Evolutionary conservation across 2,888 invertebrate genomes (phyloP).

Genomic region (Catocala sponsa): DNA sequence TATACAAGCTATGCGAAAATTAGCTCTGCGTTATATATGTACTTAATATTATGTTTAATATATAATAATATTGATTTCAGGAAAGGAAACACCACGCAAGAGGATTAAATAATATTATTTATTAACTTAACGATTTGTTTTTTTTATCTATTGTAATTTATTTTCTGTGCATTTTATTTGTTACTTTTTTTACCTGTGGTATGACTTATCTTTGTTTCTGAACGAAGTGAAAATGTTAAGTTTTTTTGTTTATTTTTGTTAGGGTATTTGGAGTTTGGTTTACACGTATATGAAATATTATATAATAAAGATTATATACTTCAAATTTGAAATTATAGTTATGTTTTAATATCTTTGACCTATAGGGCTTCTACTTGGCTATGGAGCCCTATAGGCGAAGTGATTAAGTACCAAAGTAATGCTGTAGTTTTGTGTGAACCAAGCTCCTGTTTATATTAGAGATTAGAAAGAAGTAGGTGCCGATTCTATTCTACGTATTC

Average conservation of each 20-base stretch:
- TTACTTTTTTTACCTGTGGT: conserved; percentile 49
- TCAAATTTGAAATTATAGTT: conserved; percentile 3
- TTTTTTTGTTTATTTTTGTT: conserved; percentile 39
- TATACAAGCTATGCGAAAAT: conserved; percentile 29
- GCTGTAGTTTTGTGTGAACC: conserved; percentile 30
- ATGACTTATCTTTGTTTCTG: conserved; percentile 32
- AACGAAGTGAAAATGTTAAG: conserved; percentile 50
- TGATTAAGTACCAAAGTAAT: conserved; percentile 5
- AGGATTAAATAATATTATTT: conserved; percentile 49
- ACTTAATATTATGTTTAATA: conserved; percentile 15
- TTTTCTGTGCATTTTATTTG: conserved; percentile 76
- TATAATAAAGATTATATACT: not conserved
- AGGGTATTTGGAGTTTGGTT: conserved; percentile 31
- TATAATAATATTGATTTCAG: conserved; percentile 67
- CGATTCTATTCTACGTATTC: too few relatives aligned
- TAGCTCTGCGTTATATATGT: conserved; percentile 25
- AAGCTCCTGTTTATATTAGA: conserved; percentile 15
- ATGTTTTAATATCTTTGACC: not conserved
- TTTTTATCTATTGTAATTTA: conserved; percentile 59
- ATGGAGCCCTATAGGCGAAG: conserved; percentile 8
- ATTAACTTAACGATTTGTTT: conserved; percentile 36
- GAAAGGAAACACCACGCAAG: conserved; percentile 61
- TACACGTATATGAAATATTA: conserved; percentile 15
- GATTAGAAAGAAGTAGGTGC: too few relatives aligned
- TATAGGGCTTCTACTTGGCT: conserved; percentile 22